Conservation (phyloP, 2,797 vertebrate genomes). For the Petrocephalus schoutedeni region DNA sequence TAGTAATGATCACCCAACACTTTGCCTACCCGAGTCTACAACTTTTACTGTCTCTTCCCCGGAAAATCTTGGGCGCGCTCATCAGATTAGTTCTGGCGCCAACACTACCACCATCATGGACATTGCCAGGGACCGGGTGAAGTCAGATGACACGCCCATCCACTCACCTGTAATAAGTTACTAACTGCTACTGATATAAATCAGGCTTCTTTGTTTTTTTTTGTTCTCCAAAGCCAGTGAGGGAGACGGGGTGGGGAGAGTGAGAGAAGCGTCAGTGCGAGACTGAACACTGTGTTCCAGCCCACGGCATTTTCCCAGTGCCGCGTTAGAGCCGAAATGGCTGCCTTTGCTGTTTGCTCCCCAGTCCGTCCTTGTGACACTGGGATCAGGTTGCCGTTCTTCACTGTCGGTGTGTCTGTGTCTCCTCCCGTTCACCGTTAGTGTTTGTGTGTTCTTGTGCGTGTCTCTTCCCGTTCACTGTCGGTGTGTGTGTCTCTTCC, state of each 20-base stretch:
- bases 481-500: too few relatives aligned
- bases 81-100: too few relatives aligned
- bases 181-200: neutral
- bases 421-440: too few relatives aligned
- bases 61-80: neutral
- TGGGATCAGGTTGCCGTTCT: neutral
- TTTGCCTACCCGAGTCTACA: neutral
- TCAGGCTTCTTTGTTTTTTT: neutral
- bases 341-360: neutral
- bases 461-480: too few relatives aligned
- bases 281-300: neutral
- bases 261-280: neutral
- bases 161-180: neutral
- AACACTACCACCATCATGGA: neutral
- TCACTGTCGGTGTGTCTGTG: too few relatives aligned
- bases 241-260: neutral
- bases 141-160: neutral
- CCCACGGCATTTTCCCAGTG: neutral
- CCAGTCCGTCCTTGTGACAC: neutral
- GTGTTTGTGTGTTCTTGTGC: too few relatives aligned
- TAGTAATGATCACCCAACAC: neutral
- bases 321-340: neutral
- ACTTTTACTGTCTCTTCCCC: neutral
- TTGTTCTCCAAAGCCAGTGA: neutral
- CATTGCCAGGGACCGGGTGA: neutral